Conservation (phyloP, 2,888 invertebrate genomes). For the Gymnoscelis rufifasciata region DNA sequence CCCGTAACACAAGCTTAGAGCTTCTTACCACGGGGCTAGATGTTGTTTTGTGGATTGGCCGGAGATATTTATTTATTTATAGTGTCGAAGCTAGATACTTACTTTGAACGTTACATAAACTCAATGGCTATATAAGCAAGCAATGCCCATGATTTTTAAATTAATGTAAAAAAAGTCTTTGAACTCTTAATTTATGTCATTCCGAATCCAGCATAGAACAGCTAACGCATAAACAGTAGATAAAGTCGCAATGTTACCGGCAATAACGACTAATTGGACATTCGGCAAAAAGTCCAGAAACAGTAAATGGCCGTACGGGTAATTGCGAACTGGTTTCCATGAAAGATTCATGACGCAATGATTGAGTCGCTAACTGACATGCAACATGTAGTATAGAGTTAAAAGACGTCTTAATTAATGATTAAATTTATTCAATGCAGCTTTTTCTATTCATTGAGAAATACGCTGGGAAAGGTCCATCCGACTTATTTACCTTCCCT, state of each 20-base stretch:
- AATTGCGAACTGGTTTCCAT: slow-evolving; percentile 60
- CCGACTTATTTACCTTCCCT: too few species aligned
- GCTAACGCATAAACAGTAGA: slow-evolving; percentile 8
- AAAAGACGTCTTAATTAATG: slow-evolving; percentile 12
- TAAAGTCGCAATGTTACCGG: slow-evolving; percentile 34
- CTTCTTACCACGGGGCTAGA: too few species aligned
- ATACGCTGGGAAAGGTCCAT: neutral
- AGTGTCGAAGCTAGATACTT: too few species aligned
- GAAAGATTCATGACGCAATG: slow-evolving; percentile 64
- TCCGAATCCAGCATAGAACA: neutral
- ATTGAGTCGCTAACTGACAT: slow-evolving; percentile 52
- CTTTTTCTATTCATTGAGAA: neutral
- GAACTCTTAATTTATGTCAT: neutral
- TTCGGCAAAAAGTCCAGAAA: slow-evolving; percentile 45
- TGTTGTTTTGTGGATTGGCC: too few species aligned
- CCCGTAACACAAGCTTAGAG: too few species aligned
- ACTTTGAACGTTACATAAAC: too few species aligned
- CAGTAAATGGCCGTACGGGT: slow-evolving; percentile 37
- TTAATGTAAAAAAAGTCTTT: too few species aligned
- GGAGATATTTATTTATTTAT: too few species aligned
- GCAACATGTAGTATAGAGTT: slow-evolving; percentile 3
- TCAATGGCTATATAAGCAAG: too few species aligned
- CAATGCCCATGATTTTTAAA: too few species aligned
- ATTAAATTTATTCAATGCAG: neutral
- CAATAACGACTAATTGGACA: slow-evolving; percentile 54